A percentile compares a stretch with the other conserved stretches of the same genome.
Evolutionary conservation across 2,113 vertebrate genomes (phyloP).

Genomic region (Galbula dea): DNA sequence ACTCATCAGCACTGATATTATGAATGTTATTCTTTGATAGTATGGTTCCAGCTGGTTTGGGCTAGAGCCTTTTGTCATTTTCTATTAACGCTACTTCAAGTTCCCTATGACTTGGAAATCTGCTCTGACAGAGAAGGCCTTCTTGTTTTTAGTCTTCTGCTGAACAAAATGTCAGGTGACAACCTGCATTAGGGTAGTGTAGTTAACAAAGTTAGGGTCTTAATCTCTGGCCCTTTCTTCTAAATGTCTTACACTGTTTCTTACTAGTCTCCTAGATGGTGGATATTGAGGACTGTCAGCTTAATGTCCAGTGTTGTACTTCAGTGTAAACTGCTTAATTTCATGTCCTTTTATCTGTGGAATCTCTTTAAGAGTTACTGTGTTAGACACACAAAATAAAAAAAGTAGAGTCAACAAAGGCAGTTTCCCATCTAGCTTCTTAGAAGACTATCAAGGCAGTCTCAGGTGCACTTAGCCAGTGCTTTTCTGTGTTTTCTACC

Average conservation of each 20-base stretch:
- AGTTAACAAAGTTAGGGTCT: not conserved
- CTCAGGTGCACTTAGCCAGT: not conserved
- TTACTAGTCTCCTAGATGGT: not conserved
- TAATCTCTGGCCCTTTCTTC: not conserved
- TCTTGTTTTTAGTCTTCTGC: not conserved
- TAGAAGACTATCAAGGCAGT: not conserved
- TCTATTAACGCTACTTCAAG: not conserved
- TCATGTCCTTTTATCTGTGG: not conserved
- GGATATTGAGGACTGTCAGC: not conserved
- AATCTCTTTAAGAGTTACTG: not conserved
- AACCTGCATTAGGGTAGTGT: not conserved
- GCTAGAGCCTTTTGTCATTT: not conserved
- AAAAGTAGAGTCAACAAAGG: not conserved
- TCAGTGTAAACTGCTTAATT: not conserved
- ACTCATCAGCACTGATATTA: not conserved
- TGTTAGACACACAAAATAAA: not conserved
- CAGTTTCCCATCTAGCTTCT: not conserved
- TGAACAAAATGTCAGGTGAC: conserved; percentile 16
- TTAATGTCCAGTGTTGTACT: not conserved
- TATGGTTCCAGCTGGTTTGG: not conserved
- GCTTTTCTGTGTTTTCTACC: not conserved
- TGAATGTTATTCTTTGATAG: not conserved
- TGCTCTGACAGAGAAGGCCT: not conserved
- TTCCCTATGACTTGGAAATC: not conserved
- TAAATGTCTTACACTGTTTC: not conserved